phyloP scores from a whole-genome alignment of 23 tunicate genomes.

The Ciona savignyi region DNA sequence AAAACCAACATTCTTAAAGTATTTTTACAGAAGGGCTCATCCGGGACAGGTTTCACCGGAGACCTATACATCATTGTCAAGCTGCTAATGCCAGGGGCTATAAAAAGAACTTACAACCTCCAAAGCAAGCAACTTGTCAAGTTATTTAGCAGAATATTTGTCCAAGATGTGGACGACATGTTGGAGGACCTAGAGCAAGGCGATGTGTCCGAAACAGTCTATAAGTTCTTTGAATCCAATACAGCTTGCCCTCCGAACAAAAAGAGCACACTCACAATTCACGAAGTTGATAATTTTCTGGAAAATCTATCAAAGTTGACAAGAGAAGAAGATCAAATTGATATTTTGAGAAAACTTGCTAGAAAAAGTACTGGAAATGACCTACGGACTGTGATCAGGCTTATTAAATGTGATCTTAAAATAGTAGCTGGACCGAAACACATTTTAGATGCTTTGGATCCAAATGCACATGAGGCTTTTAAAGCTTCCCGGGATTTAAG shows the following conservation, averaged over 20 bases:
- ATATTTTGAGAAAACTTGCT: slow-evolving; percentile 40
- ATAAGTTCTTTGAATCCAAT: slow-evolving; percentile 71
- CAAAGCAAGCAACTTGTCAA: slow-evolving; percentile 85
- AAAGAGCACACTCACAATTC: slow-evolving; percentile 74
- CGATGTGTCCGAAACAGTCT: slow-evolving; percentile 88
- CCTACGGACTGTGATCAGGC: slow-evolving; percentile 60
- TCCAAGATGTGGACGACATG: slow-evolving; percentile 82
- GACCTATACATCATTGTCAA: slow-evolving; percentile 58
- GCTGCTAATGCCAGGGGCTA: slow-evolving; percentile 68
- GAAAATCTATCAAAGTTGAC: slow-evolving; percentile 41
- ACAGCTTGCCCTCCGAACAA: slow-evolving; percentile 48
- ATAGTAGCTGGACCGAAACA: slow-evolving; percentile 89
- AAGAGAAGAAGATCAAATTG: slow-evolving; percentile 81
- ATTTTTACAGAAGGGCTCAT: slow-evolving; percentile 45
- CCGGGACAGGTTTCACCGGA: slow-evolving; percentile 70
- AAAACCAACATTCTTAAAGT: slow-evolving; percentile 70
- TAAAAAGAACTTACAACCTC: slow-evolving; percentile 72
- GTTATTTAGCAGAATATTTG: slow-evolving; percentile 65
- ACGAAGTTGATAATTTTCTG: slow-evolving; percentile 79
- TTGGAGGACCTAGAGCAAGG: slow-evolving; percentile 86
- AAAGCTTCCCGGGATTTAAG: slow-evolving; percentile 84
- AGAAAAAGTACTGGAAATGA: slow-evolving; percentile 76
- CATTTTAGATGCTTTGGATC: slow-evolving; percentile 78
- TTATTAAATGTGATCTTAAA: slow-evolving; percentile 69
- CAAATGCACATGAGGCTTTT: slow-evolving; percentile 93